Evolutionary conservation across 2,888 invertebrate genomes (phyloP), one percentile per base, ranked within the genome.

Genomic region (Synanthedon andrenaeformis): DNA sequence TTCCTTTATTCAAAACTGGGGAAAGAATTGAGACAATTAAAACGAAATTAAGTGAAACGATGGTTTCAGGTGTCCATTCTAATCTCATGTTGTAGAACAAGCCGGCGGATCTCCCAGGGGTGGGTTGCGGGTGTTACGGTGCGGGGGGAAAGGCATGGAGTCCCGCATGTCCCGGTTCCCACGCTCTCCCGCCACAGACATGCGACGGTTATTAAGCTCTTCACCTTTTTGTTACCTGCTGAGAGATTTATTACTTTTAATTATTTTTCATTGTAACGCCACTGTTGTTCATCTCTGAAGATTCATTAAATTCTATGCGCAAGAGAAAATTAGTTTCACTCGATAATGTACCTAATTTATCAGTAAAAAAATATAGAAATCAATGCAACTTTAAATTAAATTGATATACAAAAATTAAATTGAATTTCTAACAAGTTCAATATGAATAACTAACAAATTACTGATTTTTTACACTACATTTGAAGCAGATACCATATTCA

Each of bases 201-300:
- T 76, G 84, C 85, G 80, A 83, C 83, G 82, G 79, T 80, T 84
- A 82, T 84, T 83, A 85, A 85, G 81, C 81, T 77, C 82, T 82
- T 81, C 82, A 76, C 77, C 79, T 83, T 84, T 82, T 83, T 84
- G 85, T 83, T 82, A 79, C 85, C 84, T 79, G 83, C 80, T 70
- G 83, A 62, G 85, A 87, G 86, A 87, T 87, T 87, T 87, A 86
- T 86, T 83, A 85, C 85, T 85, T 86, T 86, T 87, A 86, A 87
- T 87, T 87, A 87, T 83, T 82, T 81, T 80, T 81, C 83, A 84
- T 85, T 86, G 84, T 85, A 35, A 76, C 79, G 77, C 74, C 60
- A 64, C 71, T 73, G 74, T 72, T 79, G 76, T 76, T 76, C 78
- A 73, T 79, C 82, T 81, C 70, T 69, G 66, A 71, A 69, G 72